phyloP scores from a whole-genome alignment of 2,113 vertebrate species.

The Melanostigma gelatinosum region DNA sequence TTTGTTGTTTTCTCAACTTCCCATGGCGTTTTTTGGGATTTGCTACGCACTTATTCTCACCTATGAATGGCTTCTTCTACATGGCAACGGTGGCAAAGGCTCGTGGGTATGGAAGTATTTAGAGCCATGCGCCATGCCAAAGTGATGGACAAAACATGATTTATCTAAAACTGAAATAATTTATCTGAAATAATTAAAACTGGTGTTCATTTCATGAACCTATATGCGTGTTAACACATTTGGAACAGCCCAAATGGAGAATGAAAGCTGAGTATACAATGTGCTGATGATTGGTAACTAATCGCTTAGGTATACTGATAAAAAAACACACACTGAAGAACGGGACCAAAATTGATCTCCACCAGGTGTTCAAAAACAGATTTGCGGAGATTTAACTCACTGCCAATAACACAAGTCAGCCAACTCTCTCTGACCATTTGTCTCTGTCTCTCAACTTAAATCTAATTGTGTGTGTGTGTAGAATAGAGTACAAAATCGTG shows the following conservation, averaged over 20 bases:
- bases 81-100: not conserved
- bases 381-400: constrained; percentile 59
- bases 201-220: not conserved
- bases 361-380: constrained; percentile 61
- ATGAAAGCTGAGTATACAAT: constrained; percentile 51
- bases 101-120: not conserved
- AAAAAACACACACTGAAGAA: constrained; percentile 32
- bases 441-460: not conserved
- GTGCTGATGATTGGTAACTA: constrained; percentile 36
- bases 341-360: constrained; percentile 37
- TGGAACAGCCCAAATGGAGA: constrained; percentile 14
- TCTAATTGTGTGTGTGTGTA: not conserved
- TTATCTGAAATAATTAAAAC: not conserved
- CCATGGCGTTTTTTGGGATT: not conserved
- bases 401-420: constrained; percentile 33
- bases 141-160: not conserved
- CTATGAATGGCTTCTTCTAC: not conserved
- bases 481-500: constrained; percentile 9
- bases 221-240: constrained; percentile 12
- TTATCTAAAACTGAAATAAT: constrained; percentile 1
- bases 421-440: constrained; percentile 9
- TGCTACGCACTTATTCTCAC: not conserved
- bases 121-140: not conserved
- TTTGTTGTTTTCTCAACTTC: not conserved
- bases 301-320: constrained; percentile 51